Conservation (phyloP, 1,140 invertebrate species). For the Aphaenogaster floridana region DNA sequence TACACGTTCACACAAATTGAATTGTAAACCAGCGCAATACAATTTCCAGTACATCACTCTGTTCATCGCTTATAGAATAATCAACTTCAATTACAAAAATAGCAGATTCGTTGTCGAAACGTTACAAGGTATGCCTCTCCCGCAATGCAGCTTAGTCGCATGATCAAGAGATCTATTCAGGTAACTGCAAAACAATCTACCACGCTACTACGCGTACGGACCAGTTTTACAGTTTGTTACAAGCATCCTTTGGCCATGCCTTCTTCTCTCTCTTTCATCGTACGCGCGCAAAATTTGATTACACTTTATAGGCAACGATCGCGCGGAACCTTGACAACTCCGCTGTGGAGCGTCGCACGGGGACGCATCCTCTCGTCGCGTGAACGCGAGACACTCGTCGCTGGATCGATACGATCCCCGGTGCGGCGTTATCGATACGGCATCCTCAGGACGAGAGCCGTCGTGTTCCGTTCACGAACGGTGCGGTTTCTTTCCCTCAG, state of each 20-base stretch:
- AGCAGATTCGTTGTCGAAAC: constrained; percentile 16
- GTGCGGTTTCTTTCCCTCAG: background rate
- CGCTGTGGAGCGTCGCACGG: background rate
- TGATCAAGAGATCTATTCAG: constrained; percentile 3
- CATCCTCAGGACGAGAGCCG: background rate
- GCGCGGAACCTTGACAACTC: background rate
- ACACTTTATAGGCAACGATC: background rate
- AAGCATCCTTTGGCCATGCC: background rate
- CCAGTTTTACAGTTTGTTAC: background rate
- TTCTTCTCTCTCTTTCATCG: background rate
- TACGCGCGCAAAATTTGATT: background rate
- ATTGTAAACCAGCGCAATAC: background rate
- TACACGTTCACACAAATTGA: background rate
- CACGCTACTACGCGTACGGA: background rate
- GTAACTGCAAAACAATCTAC: background rate
- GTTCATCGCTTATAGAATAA: constrained; percentile 29
- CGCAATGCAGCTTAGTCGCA: background rate
- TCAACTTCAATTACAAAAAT: constrained; percentile 40
- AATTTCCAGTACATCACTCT: constrained; percentile 12
- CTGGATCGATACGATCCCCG: constrained; percentile 41
- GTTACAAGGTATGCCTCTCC: background rate
- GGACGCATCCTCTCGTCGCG: constrained; percentile 8
- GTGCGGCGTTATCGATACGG: background rate
- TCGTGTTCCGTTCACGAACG: constrained; percentile 19
- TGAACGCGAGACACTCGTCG: background rate